Conservation (phyloP, 2,888 invertebrate genomes). For the Stegophylla sp. region DNA sequence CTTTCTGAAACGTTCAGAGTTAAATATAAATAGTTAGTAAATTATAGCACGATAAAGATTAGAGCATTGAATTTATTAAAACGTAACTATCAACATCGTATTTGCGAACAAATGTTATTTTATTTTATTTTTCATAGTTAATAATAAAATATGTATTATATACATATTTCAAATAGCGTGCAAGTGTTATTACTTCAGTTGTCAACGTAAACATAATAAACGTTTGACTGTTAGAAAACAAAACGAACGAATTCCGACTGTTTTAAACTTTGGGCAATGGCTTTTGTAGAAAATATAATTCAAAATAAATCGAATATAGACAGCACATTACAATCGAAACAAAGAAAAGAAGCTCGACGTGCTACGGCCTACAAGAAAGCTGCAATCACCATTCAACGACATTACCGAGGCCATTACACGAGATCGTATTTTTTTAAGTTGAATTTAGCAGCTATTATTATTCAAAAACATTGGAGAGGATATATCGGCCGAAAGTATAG, state of each 20-base stretch:
- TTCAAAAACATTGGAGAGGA: slow-evolving; percentile 4
- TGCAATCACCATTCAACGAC: not conserved
- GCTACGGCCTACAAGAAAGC: not conserved
- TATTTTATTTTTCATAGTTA: too few species aligned
- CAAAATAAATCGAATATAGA: not conserved
- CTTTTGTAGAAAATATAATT: not conserved
- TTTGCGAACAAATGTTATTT: too few species aligned
- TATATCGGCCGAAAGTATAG: not conserved
- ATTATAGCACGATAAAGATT: too few species aligned
- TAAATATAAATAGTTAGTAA: too few species aligned
- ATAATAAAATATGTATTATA: too few species aligned
- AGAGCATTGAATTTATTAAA: too few species aligned
- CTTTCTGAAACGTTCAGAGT: too few species aligned
- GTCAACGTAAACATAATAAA: too few species aligned
- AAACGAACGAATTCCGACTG: not conserved
- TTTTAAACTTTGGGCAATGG: not conserved
- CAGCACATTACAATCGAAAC: not conserved
- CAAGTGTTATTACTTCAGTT: too few species aligned
- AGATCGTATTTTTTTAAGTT: not conserved
- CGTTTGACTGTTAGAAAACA: too few species aligned
- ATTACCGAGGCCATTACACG: not conserved
- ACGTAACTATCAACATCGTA: too few species aligned
- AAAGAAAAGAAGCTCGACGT: not conserved
- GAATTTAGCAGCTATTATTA: not conserved
- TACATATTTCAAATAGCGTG: too few species aligned